Percentiles rank a stretch among this genome's conserved stretches.
phyloP scores from a whole-genome alignment of 92 coral and sea anemone genomes.

The Phenganax marumi region DNA sequence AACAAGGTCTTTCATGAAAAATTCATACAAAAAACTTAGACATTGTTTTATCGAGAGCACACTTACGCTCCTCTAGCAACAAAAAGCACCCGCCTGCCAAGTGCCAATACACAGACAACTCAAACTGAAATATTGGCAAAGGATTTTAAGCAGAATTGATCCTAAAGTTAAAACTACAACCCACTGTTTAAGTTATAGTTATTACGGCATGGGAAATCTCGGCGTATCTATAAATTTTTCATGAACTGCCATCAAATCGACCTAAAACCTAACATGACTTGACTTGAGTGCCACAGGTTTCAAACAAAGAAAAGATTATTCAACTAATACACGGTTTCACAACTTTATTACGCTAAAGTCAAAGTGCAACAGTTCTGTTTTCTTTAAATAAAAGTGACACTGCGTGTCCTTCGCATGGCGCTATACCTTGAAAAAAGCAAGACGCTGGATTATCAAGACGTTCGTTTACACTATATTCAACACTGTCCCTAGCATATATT shows the following conservation, averaged over 20 bases:
- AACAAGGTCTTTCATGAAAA: slow-evolving; percentile 5
- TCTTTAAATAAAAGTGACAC: background rate
- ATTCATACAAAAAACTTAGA: background rate
- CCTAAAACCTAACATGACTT: background rate
- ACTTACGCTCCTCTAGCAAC: slow-evolving; percentile 19
- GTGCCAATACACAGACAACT: background rate
- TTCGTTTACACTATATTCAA: slow-evolving; percentile 3
- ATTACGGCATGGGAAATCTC: background rate
- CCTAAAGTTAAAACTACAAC: background rate
- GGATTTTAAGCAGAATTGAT: background rate
- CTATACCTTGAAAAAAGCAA: background rate
- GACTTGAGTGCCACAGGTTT: background rate
- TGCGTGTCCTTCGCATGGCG: background rate
- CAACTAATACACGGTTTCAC: background rate
- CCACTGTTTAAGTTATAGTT: background rate
- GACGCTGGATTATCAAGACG: background rate
- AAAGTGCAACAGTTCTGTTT: slow-evolving; percentile 5
- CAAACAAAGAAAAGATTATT: background rate
- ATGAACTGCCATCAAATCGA: no score
- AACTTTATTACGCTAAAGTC: background rate
- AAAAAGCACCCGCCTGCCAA: background rate
- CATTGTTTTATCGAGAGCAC: slow-evolving; percentile 3
- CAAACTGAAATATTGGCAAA: background rate
- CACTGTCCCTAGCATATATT: background rate
- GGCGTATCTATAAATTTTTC: background rate